A percentile compares a stretch with the other conserved stretches of the same genome.
Evolutionary conservation across 2,797 vertebrate species (phyloP).

Genomic region (Balearica regulorum): DNA sequence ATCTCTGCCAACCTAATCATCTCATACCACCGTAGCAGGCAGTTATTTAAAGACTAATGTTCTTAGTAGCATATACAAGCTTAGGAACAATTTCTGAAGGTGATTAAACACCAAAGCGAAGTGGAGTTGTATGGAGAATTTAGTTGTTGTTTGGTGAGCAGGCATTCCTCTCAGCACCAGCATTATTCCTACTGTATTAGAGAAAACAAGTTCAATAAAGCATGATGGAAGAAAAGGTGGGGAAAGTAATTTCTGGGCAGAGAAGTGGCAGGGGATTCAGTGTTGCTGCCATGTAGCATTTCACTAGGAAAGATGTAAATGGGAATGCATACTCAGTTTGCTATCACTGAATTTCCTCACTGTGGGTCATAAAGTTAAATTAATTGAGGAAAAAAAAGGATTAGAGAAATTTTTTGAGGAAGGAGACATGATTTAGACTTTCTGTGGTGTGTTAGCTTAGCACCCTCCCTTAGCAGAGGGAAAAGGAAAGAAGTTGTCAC

Average conservation of each 20-base stretch:
- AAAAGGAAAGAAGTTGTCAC: background rate
- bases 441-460: background rate
- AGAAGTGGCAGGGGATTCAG: background rate
- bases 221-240: background rate
- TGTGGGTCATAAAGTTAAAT: background rate
- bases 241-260: background rate
- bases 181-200: background rate
- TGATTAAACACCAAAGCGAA: background rate
- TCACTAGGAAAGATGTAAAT: background rate
- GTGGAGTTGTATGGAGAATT: background rate
- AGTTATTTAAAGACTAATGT: conserved; percentile 48
- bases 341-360: background rate
- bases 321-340: background rate
- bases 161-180: background rate
- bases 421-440: background rate
- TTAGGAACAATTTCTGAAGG: conserved; percentile 37
- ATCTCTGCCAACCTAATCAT: conserved; percentile 63
- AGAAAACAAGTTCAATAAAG: background rate
- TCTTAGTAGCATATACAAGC: conserved; percentile 22
- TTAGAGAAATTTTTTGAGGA: background rate
- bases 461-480: background rate
- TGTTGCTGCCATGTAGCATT: background rate
- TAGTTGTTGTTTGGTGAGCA: background rate
- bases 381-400: background rate
- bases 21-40: background rate